Evolutionary conservation across 2,888 invertebrate species (phyloP), one percentile per base, ranked within the genome.

Genomic region (Lochmaea crataegi): DNA sequence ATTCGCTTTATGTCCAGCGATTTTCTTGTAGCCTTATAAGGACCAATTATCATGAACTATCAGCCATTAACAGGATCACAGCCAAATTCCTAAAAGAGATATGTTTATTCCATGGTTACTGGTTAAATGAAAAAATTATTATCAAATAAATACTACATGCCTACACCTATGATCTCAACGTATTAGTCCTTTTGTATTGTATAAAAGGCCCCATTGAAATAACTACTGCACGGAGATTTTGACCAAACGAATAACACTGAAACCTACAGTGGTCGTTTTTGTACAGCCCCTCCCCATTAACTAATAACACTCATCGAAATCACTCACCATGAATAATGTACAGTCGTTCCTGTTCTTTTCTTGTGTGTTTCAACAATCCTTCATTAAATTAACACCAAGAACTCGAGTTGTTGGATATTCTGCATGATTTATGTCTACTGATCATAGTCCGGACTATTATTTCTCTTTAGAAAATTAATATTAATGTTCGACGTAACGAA

Each of bases 311-410:
- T 63, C 74, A 66, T 72, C 75, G 72, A 76, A 76, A 75, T 75
- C 77, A 73, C 71, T 75, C 75, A 73, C 74, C 77, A 74, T 77
- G 71, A 77, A 77, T 77, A 77, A 77, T 77, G 69, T 69, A 74
- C 71, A 68, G 72, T 75, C 74, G 75, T 77, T 77, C 77, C 74
- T 71, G 73, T 68, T 71, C 77, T 74, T 75, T 74, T 73, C 74
- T 71, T 74, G 72, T 73, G 69, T 73, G 73, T 75, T 74, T 75
- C 75, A 74, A 77, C 75, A 77, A 77, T 77, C 77, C 72, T 74
- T 74, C 75, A 77, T 77, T 77, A 75, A 77, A 77, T 75, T 77
- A 77, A 77, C 77, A 75, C 75, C 75, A 69, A 71, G 70, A 76
- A 75, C 73, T 75, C 56, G 70, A 73, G 22, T 70, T 64, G 63